A percentile compares a stretch with the other conserved stretches of the same genome.
These are phyloP conservation scores for Coleophora deauratella DNA, from an alignment of 2,888 invertebrate species.

Conservation along the genomic window DNA sequence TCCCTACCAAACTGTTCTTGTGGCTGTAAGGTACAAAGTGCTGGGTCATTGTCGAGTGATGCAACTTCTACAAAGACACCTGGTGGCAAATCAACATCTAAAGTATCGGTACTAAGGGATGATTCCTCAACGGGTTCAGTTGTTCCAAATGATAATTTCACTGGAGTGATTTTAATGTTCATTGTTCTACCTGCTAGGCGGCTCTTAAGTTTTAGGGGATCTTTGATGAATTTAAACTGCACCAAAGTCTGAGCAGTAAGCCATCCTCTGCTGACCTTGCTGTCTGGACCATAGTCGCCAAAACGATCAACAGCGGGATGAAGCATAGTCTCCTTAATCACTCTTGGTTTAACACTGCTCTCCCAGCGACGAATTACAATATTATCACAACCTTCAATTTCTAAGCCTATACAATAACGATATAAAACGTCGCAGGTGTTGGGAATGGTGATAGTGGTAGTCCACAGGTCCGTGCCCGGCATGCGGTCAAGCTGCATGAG, in stretches of 20 bases:
- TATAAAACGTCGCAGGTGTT: conserved; percentile 79
- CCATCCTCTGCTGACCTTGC: conserved; percentile 86
- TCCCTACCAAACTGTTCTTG: conserved; percentile 90
- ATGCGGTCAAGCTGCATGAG: conserved; percentile 72
- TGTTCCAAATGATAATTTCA: conserved; percentile 75
- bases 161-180: conserved; percentile 83
- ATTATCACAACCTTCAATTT: conserved; percentile 74
- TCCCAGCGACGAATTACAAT: conserved; percentile 86
- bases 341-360: conserved; percentile 80
- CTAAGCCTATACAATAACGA: conserved; percentile 83
- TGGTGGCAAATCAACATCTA: conserved; percentile 54
- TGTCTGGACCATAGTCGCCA: conserved; percentile 75
- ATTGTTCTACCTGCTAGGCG: conserved; percentile 79
- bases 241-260: conserved; percentile 86
- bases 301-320: conserved; percentile 76
- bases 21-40: conserved; percentile 74
- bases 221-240: conserved; percentile 87
- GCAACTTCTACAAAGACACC: conserved; percentile 78
- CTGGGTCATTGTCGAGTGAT: conserved; percentile 76
- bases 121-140: conserved; percentile 69
- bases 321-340: conserved; percentile 60
- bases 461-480: conserved; percentile 73
- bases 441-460: conserved; percentile 77
- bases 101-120: conserved; percentile 77
- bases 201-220: conserved; percentile 84